phyloP scores from a whole-genome alignment of 2,797 vertebrate genomes.

The Hypotaenidia okinawae region DNA sequence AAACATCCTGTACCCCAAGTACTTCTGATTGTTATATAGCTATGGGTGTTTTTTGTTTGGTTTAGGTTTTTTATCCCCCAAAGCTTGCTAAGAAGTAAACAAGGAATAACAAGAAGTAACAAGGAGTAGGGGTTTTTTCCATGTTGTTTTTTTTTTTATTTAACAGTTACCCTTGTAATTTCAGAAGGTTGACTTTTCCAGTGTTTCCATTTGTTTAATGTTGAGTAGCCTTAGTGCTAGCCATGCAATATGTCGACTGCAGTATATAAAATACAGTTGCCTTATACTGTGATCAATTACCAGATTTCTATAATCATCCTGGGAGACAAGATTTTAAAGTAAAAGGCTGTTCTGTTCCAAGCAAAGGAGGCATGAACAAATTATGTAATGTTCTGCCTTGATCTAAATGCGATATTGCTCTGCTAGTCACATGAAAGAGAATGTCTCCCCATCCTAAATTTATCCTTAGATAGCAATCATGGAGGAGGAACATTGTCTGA shows the following conservation, averaged over 20 bases:
- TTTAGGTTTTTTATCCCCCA: background rate
- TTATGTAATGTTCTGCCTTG: background rate
- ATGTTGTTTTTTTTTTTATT: background rate
- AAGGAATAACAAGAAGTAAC: background rate
- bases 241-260: background rate
- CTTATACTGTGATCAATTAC: background rate
- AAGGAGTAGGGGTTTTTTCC: background rate
- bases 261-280: background rate
- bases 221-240: background rate
- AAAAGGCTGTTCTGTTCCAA: conserved; percentile 1
- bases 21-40: background rate
- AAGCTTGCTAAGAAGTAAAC: background rate
- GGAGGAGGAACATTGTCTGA: conserved; percentile 21
- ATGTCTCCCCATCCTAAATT: conserved; percentile 25
- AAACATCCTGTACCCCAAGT: background rate
- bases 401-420: background rate
- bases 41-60: background rate
- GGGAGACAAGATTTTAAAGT: background rate
- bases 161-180: background rate
- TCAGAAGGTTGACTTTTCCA: background rate
- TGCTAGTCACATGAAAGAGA: conserved; percentile 13
- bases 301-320: background rate
- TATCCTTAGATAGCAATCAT: conserved; percentile 11
- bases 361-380: background rate
- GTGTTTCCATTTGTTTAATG: background rate